A percentile compares a stretch with the other conserved stretches of the same genome.
phyloP scores from a whole-genome alignment of 2,797 vertebrate species.

The Dipus sagitta region DNA sequence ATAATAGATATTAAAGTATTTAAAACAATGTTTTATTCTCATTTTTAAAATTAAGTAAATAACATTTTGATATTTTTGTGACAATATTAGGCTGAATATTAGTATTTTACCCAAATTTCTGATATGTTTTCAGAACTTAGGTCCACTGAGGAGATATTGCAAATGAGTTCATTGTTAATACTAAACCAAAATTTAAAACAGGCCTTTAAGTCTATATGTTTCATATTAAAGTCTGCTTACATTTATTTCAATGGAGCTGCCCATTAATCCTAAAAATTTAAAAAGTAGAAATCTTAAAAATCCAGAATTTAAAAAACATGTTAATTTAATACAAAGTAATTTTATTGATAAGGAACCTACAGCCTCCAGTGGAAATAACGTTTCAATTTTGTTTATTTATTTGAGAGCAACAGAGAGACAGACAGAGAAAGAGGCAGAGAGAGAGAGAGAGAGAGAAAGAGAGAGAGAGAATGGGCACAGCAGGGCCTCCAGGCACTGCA shows the following conservation, averaged over 20 bases:
- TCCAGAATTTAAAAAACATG: constrained; percentile 10
- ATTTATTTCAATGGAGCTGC: neutral
- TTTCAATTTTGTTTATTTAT: no score
- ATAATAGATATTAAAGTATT: constrained; percentile 10
- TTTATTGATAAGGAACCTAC: constrained; percentile 12
- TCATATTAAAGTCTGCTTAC: neutral
- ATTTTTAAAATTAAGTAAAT: constrained; percentile 4
- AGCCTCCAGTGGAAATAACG: neutral
- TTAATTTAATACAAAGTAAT: constrained; percentile 23
- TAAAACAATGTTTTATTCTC: neutral
- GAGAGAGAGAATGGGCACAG: no score
- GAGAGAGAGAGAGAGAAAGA: no score
- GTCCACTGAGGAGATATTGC: neutral
- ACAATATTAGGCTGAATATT: constrained; percentile 16
- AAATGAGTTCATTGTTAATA: constrained; percentile 9
- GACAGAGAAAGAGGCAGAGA: neutral
- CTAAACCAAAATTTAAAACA: neutral
- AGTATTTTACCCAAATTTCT: neutral
- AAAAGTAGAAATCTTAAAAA: no score
- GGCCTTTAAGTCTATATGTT: constrained; percentile 2
- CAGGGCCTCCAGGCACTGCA: no score
- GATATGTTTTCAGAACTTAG: constrained; percentile 7
- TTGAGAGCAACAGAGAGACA: no score
- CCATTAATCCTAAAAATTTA: neutral
- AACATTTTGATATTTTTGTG: constrained; percentile 23